Percentiles rank a stretch among this genome's conserved stretches.
phyloP scores from a whole-genome alignment of 2,113 vertebrate species.

The Crotalus helleri region DNA sequence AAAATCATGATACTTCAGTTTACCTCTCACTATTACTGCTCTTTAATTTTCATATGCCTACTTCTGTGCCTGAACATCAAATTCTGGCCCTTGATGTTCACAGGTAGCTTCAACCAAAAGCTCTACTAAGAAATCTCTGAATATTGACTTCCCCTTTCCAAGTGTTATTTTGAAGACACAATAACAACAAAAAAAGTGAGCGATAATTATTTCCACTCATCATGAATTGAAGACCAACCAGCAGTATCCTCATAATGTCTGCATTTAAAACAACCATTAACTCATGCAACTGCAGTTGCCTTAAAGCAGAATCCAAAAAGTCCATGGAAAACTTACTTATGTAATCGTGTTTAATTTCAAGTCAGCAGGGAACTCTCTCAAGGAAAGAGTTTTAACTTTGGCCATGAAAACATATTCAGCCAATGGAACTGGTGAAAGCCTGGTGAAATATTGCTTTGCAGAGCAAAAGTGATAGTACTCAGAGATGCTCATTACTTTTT shows the following conservation, averaged over 20 bases:
- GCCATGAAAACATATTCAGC: background rate
- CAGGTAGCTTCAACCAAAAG: background rate
- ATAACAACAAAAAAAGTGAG: background rate
- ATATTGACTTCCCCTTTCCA: background rate
- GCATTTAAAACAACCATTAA: background rate
- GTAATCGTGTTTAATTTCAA: background rate
- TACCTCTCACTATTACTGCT: background rate
- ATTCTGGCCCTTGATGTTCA: background rate
- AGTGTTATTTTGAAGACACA: background rate
- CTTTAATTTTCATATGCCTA: background rate
- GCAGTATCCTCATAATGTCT: background rate
- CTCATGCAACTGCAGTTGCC: background rate
- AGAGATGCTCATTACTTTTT: slow-evolving; percentile 2
- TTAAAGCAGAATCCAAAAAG: background rate
- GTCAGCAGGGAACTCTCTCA: background rate
- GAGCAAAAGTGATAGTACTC: background rate
- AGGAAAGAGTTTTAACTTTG: background rate
- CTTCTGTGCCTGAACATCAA: background rate
- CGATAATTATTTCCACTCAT: background rate
- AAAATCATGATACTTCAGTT: background rate
- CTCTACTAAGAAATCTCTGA: background rate
- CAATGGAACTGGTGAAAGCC: background rate
- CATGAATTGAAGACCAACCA: background rate
- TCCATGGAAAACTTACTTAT: background rate
- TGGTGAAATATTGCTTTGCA: background rate